A percentile compares a stretch with the other conserved stretches of the same genome.
phyloP scores from a whole-genome alignment of 2,888 invertebrate species.

The Trichopoda pennipes region DNA sequence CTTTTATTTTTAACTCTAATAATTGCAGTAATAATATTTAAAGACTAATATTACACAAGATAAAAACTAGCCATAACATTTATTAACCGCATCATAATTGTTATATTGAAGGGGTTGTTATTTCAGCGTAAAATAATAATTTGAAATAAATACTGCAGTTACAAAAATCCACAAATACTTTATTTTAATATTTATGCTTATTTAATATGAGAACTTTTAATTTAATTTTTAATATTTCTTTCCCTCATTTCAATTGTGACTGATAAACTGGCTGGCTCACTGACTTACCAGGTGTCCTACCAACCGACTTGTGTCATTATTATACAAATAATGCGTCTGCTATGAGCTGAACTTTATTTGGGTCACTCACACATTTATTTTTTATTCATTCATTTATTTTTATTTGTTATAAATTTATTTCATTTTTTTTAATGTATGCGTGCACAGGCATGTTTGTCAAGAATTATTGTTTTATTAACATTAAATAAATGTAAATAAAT shows the following conservation, averaged over 20 bases:
- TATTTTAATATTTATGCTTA: not conserved
- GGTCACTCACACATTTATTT: conserved; percentile 9
- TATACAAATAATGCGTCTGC: conserved; percentile 36
- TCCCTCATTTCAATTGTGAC: not conserved
- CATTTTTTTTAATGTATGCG: conserved; percentile 14
- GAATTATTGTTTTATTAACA: conserved; percentile 43
- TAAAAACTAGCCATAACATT: too few species aligned
- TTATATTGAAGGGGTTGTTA: too few species aligned
- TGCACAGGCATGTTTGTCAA: conserved; percentile 44
- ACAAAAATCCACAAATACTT: too few species aligned
- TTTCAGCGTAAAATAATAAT: too few species aligned
- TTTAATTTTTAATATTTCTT: conserved; percentile 18
- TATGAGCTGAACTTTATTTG: conserved; percentile 32
- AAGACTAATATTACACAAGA: too few species aligned
- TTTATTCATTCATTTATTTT: conserved; percentile 19
- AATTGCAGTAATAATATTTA: too few species aligned
- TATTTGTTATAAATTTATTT: conserved; percentile 25
- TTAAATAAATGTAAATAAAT: conserved; percentile 28
- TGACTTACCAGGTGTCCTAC: conserved; percentile 4
- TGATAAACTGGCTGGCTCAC: not conserved
- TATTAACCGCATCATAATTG: too few species aligned
- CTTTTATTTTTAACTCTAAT: too few species aligned
- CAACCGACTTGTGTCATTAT: conserved; percentile 17
- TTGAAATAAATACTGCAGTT: too few species aligned
- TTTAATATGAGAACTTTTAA: conserved; percentile 14